These are phyloP conservation scores for Leptestheria dahalacensis DNA, from an alignment of 1,140 invertebrate genomes.

Conservation along the genomic window DNA sequence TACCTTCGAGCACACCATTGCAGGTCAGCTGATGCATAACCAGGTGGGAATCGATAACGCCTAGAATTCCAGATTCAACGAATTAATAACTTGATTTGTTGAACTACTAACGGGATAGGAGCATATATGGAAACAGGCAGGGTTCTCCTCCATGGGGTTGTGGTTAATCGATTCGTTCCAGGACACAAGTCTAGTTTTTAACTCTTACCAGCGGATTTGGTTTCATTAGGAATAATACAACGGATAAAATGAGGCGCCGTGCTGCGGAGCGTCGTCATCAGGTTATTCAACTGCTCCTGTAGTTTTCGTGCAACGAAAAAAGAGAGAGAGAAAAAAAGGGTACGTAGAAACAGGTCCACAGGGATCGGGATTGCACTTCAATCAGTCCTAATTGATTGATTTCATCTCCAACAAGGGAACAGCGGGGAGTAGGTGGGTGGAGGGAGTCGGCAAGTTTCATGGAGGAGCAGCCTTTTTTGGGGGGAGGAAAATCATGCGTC, in stretches of 20 bases:
- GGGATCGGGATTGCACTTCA: too few species aligned
- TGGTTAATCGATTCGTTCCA: not conserved
- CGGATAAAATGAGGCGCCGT: constrained; percentile 49
- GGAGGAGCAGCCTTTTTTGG: too few species aligned
- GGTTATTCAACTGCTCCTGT: constrained; percentile 34
- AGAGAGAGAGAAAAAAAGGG: constrained; percentile 80
- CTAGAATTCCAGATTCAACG: constrained; percentile 31
- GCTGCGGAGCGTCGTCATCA: constrained; percentile 39
- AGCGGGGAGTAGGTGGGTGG: not conserved
- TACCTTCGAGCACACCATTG: constrained; percentile 99
- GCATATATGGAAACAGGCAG: not conserved
- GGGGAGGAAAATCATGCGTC: too few species aligned
- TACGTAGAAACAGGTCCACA: not conserved
- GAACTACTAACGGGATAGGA: too few species aligned
- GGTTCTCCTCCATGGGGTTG: not conserved
- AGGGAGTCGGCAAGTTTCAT: not conserved
- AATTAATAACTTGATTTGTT: not conserved
- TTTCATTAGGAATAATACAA: constrained; percentile 50
- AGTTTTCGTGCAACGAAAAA: too few species aligned
- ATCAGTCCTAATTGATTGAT: too few species aligned
- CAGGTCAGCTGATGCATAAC: constrained; percentile 99
- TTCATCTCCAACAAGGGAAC: too few species aligned
- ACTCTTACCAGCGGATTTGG: constrained; percentile 38
- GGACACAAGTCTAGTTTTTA: not conserved
- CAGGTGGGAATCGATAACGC: constrained; percentile 95